Evolutionary conservation across 2,113 vertebrate genomes (phyloP).

Genomic region (Serinus canaria): DNA sequence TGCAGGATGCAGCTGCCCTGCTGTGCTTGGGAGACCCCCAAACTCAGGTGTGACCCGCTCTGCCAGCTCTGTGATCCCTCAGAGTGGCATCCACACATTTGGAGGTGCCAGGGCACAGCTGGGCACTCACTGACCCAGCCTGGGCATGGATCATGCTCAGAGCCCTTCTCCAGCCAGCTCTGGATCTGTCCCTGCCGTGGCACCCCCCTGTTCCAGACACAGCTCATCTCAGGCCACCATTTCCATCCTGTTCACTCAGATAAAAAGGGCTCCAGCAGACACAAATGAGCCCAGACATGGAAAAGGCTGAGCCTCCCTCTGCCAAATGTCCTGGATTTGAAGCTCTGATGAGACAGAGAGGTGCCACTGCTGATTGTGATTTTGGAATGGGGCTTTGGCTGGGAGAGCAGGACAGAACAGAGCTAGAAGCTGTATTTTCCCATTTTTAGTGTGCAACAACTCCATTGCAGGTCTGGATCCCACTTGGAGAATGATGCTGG

Average conservation of each 20-base stretch:
- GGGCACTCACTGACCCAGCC: neutral
- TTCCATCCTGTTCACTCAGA: neutral
- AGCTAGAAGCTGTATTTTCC: neutral
- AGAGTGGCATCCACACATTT: rapidly evolving
- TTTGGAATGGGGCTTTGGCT: slow-evolving; percentile 29
- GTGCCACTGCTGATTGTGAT: neutral
- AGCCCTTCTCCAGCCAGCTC: neutral
- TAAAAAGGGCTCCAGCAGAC: neutral
- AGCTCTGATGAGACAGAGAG: neutral
- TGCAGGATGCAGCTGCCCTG: neutral
- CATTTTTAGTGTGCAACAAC: neutral
- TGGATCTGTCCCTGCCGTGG: neutral
- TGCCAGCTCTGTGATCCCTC: neutral
- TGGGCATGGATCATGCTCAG: neutral
- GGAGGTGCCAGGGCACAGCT: rapidly evolving
- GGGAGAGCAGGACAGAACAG: neutral
- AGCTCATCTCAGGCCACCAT: neutral
- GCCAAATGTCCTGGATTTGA: slow-evolving; percentile 16
- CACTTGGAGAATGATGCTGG: neutral
- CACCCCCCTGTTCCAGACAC: neutral
- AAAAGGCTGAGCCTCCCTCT: neutral
- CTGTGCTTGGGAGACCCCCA: neutral
- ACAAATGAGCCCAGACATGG: neutral
- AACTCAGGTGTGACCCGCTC: rapidly evolving
- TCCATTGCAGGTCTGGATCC: slow-evolving; percentile 32